phyloP scores from a whole-genome alignment of 37 sponge, comb jelly and placozoan genomes.

The Halichondria panicea region DNA sequence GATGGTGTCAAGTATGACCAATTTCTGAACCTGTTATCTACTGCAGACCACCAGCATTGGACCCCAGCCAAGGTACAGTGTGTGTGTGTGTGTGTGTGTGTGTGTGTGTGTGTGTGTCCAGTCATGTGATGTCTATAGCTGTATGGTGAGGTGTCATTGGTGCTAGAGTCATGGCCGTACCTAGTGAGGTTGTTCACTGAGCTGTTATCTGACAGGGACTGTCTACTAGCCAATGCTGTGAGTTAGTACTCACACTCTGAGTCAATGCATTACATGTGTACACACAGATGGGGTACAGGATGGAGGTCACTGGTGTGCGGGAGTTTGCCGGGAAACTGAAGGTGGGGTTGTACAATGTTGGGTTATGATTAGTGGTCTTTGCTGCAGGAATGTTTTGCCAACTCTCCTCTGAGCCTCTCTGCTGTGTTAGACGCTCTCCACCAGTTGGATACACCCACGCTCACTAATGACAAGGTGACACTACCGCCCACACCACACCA shows the following conservation, averaged over 20 bases:
- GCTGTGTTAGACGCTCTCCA: conserved; percentile 2
- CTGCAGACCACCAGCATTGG: conserved; percentile 19
- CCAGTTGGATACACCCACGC: neutral
- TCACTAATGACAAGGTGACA: conserved; percentile 32
- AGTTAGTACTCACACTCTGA: neutral
- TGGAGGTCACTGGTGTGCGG: conserved; percentile 34
- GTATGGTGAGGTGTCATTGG: conserved; percentile 10
- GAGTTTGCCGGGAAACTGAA: conserved; percentile 19
- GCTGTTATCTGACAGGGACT: conserved; percentile 43
- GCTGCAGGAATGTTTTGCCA: conserved; percentile 19
- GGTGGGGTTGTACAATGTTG: conserved; percentile 4
- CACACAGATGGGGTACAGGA: conserved; percentile 27
- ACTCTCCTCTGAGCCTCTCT: conserved; percentile 28
- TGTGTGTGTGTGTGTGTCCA: neutral
- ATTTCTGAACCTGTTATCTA: conserved; percentile 46
- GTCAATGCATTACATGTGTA: neutral
- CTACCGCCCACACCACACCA: neutral
- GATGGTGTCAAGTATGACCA: conserved; percentile 37
- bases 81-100: neutral
- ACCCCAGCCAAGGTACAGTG: conserved; percentile 23
- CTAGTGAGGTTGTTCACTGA: conserved; percentile 61
- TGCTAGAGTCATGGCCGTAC: conserved; percentile 68
- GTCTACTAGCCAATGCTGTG: conserved; percentile 43
- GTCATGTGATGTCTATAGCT: conserved; percentile 43
- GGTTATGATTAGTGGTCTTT: neutral